Evolutionary conservation across 1,140 invertebrate genomes (phyloP).

Genomic region (Lepidurus packardi): DNA sequence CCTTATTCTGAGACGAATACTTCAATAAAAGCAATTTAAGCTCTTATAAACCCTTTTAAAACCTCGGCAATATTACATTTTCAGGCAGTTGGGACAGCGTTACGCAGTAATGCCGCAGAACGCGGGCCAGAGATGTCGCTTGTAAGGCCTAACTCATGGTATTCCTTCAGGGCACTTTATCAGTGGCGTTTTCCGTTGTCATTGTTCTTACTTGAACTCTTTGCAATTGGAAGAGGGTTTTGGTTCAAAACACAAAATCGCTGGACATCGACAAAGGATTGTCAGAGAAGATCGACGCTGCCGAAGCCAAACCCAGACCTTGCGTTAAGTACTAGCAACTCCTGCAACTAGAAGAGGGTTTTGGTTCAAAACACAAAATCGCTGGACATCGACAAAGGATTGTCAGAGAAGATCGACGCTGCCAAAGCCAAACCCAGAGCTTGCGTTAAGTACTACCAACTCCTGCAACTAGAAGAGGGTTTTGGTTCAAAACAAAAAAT

Average conservation of each 20-base stretch:
- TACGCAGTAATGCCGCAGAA: neutral
- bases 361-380: neutral
- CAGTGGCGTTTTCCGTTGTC: neutral
- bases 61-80: too few relatives aligned
- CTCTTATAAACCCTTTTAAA: neutral
- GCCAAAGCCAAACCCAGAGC: neutral
- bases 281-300: neutral
- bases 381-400: neutral
- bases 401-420: neutral
- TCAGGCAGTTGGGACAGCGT: too few relatives aligned
- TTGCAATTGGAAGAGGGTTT: neutral
- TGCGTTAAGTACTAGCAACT: neutral
- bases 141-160: neutral
- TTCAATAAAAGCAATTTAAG: neutral
- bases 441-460: neutral
- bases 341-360: too few relatives aligned
- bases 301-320: neutral
- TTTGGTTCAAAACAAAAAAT: neutral
- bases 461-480: too few relatives aligned
- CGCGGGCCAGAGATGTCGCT: neutral
- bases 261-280: neutral
- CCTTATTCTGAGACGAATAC: neutral
- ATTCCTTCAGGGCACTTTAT: neutral
- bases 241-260: neutral
- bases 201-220: neutral